Base-by-base conservation (phyloP, 2,888 invertebrate genomes). In the Xylophagus ater region DNA sequence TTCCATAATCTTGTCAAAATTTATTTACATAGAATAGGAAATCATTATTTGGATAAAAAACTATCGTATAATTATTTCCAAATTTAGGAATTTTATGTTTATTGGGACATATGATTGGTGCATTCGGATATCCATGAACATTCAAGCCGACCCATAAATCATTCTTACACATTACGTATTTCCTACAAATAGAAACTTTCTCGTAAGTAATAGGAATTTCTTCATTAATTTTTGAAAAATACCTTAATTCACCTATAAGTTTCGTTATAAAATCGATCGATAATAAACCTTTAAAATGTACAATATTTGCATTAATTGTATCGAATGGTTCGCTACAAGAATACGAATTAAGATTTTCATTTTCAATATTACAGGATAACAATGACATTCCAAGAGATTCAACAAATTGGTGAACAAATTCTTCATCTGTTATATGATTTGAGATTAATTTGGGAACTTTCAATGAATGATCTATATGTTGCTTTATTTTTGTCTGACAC, bases 301-400 rank as follows among this genome's bases (percentile, higher is more conserved):
- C 10, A 26, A 46, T 34, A 2, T 37, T 12, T 7, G 44, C 34
- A 7, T 14, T 26, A 62, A 24, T 59, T 47, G 18, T 49, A 33
- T 25, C 47, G 45, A 37, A 53, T 59, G 6, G 65, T 62, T 34
- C 52, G 51, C 6, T 34, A 2, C 23, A 9, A 9, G 66, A 10
- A 65, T 50, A 49, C 57, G 49, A 68, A 46, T 58, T 51, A 26
- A 62, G 53, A 10, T 53, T 49, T 18, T 52, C 45, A 9, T 51
- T 53, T 25, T 51, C 51, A 53, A 65, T 48, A 48, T 69, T 59
- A 25, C 64, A 68, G 28, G 56, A 59, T 23, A 72, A 49, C 30
- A 67, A 58, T 42, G 70, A 55, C 53, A 69, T 60, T 34, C 72
- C 74, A 37, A 74, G 56, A 72, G 73, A 74, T 54, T 75, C 73